Evolutionary conservation across 1,140 invertebrate species (phyloP).

Genomic region (Drosophila nigrodunni): DNA sequence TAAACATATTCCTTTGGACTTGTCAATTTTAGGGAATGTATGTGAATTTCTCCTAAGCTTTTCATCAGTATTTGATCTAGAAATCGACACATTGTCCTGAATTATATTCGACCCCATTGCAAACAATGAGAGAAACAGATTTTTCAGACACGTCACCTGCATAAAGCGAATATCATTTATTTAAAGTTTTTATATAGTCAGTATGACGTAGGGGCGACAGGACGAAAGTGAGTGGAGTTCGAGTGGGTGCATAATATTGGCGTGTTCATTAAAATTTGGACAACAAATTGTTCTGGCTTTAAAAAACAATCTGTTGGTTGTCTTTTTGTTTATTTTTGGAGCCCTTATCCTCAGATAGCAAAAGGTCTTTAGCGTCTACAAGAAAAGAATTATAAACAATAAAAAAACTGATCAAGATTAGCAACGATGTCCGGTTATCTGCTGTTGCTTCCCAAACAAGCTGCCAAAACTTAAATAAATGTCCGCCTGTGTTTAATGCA

Average conservation of each 20-base stretch:
- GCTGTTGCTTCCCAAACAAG: too few species aligned
- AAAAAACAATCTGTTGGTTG: slow-evolving; percentile 4
- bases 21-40: not conserved
- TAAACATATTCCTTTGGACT: too few species aligned
- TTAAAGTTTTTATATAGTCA: slow-evolving; percentile 75
- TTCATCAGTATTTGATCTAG: slow-evolving; percentile 1
- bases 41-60: slow-evolving; percentile 24
- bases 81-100: slow-evolving; percentile 24
- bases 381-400: too few species aligned
- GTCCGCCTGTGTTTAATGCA: too few species aligned
- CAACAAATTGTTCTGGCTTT: slow-evolving; percentile 63
- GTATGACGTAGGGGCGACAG: slow-evolving; percentile 8
- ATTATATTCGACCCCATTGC: slow-evolving; percentile 32
- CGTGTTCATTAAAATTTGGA: slow-evolving; percentile 40
- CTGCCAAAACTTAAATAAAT: too few species aligned
- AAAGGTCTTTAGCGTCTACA: too few species aligned
- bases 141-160: slow-evolving; percentile 74
- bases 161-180: slow-evolving; percentile 69
- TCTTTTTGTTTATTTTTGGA: slow-evolving; percentile 15
- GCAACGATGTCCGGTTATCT: too few species aligned
- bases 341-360: too few species aligned
- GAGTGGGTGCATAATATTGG: slow-evolving; percentile 34
- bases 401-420: too few species aligned
- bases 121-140: slow-evolving; percentile 64
- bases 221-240: slow-evolving; percentile 11